A percentile compares a stretch with the other conserved stretches of the same genome.
Conservation (phyloP, 2,888 invertebrate genomes). For the Melitaea athalia region DNA sequence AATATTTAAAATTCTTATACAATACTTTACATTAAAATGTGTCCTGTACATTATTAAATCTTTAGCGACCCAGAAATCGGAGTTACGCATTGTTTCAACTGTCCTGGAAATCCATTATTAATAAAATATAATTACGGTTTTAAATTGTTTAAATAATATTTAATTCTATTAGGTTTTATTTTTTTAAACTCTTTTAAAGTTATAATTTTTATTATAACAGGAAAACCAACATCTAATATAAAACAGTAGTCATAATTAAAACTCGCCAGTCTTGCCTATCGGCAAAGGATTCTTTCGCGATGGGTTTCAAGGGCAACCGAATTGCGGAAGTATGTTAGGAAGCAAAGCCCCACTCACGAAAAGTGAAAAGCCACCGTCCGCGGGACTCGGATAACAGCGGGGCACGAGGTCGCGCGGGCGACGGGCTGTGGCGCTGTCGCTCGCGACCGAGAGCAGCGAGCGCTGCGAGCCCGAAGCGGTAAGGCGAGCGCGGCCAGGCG, state of each 20-base stretch:
- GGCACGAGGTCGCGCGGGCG: conserved; percentile 70
- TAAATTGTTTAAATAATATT: neutral
- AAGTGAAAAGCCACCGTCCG: conserved; percentile 77
- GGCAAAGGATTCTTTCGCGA: neutral
- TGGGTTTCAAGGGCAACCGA: conserved; percentile 44
- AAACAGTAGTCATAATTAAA: no score
- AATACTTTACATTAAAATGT: conserved; percentile 46
- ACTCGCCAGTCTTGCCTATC: no score
- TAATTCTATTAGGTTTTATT: no score
- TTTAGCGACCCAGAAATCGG: conserved; percentile 74
- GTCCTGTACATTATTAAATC: conserved; percentile 77
- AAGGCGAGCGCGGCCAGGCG: conserved; percentile 56
- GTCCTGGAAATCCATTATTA: conserved; percentile 56
- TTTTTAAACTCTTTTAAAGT: no score
- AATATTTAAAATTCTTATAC: neutral
- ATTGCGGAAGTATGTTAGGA: conserved; percentile 70
- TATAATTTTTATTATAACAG: no score
- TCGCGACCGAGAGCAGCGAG: conserved; percentile 78
- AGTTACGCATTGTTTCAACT: conserved; percentile 71
- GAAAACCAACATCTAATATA: no score
- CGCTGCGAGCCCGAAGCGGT: conserved; percentile 70
- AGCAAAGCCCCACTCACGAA: conserved; percentile 82
- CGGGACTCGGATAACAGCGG: conserved; percentile 67
- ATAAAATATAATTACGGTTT: neutral
- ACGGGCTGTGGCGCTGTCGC: conserved; percentile 76